Base-by-base conservation (phyloP, 64 coral and sea anemone species). In the Stichodactyla helianthus region DNA sequence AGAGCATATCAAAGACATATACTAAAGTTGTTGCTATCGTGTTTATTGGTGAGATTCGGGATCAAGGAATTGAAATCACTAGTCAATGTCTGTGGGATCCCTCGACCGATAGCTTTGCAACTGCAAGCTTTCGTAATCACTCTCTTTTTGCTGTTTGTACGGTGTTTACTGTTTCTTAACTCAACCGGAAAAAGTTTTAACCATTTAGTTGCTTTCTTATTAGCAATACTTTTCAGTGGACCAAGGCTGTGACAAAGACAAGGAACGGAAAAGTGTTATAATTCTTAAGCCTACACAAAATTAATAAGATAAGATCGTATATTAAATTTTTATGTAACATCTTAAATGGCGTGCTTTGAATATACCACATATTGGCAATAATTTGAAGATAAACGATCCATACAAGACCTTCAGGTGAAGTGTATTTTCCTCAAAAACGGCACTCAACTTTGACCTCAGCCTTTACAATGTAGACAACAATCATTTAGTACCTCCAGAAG, bases 21-120 rank as follows among this genome's bases (percentile, higher is more conserved):
- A 93, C 94, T 1, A 97, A 97, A 59, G 74, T 97, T n/a, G 84
- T 97, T 10, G 84, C 86, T 4, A 88, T 97, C 4, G 94, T 88
- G 2, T 97, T 90, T 55, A 97, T 97, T 20, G 94, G 94, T 1
- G 94, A 97, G 54, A 84, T 97, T 59, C 91, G 94, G 9, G 94
- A 97, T 77, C 94, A 97, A 70, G 94, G 94, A n/a, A 89, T 97
- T 26, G 94, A 97, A 51, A 87, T 97, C 2, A 97, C 94, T 0
- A 97, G 91, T 53, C 94, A 97, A 70, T 97, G 94, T 25, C 62
- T 97, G 61, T 97, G 94, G 94, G 91, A 97, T 86, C 91, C 94
- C 5, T 85, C 90, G 9, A 81, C 88, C 10, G 94, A 97, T 57
- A 93, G 50, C 67, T 97, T 97, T 55, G 94, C 76, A 44, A 93